phyloP scores from a whole-genome alignment of 2,113 vertebrate genomes.

The Corvus hawaiiensis region DNA sequence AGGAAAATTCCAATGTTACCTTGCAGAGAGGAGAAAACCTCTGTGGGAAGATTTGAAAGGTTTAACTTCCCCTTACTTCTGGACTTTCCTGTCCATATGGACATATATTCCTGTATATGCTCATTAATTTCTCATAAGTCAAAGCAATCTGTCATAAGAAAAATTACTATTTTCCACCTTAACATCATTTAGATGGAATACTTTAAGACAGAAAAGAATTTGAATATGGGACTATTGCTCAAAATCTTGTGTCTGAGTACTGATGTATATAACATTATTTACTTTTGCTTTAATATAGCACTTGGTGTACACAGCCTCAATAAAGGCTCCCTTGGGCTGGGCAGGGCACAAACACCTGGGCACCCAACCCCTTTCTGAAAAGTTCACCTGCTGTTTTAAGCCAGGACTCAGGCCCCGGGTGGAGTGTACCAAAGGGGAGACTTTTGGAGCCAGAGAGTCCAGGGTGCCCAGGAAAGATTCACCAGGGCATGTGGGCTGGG shows the following conservation, averaged over 20 bases:
- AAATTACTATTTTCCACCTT: neutral
- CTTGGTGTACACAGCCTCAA: neutral
- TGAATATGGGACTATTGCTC: neutral
- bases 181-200: neutral
- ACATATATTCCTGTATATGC: neutral
- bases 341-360: neutral
- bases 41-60: conserved; percentile 1
- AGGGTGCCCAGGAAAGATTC: neutral
- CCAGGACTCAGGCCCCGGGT: neutral
- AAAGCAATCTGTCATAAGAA: neutral
- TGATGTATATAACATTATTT: neutral
- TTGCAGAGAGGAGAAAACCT: neutral
- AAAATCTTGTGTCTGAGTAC: neutral
- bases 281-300: neutral
- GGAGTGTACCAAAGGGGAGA: neutral
- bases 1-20: neutral
- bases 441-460: neutral
- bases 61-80: neutral
- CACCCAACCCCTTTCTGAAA: neutral
- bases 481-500: rapidly evolving
- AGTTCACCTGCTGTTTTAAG: conserved; percentile 20
- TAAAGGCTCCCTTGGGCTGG: neutral
- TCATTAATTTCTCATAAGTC: neutral
- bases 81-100: too few species aligned
- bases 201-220: neutral